phyloP scores from a whole-genome alignment of 2,797 vertebrate genomes.

The Pangasius larnaudii region DNA sequence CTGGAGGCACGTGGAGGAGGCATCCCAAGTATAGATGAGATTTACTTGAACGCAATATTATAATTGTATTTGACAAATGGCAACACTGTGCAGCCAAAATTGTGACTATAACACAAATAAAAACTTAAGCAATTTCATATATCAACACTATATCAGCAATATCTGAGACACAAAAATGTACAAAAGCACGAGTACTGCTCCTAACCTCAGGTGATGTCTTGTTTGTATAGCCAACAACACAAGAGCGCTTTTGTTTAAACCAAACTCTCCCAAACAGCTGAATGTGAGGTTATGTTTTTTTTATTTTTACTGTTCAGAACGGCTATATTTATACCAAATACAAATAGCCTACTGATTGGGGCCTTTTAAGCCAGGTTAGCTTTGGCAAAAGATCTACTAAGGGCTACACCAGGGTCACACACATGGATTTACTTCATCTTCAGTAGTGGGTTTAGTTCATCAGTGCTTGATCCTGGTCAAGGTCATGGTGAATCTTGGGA shows the following conservation, averaged over 20 bases:
- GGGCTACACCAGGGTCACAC: too few species aligned
- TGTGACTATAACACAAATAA: background rate
- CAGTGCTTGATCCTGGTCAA: too few species aligned
- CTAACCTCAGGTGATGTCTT: background rate
- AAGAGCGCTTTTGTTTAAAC: conserved; percentile 32
- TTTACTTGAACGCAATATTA: background rate
- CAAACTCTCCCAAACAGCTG: background rate
- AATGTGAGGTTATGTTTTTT: background rate
- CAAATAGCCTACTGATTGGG: background rate
- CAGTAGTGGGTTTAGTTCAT: background rate
- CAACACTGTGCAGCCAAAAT: too few species aligned
- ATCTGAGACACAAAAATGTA: background rate
- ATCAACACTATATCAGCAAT: background rate
- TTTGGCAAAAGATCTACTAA: background rate
- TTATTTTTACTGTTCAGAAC: background rate
- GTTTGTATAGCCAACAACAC: conserved; percentile 39
- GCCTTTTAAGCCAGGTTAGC: too few species aligned
- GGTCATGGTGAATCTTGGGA: background rate
- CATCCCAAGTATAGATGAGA: too few species aligned
- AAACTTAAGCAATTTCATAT: background rate
- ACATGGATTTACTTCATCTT: background rate
- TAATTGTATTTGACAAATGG: too few species aligned
- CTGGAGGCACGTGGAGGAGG: too few species aligned
- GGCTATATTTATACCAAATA: background rate
- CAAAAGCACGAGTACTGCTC: background rate